These are phyloP conservation scores for Eulemur coronatus DNA, from an alignment of 2,797 vertebrate species.

Conservation along the genomic window DNA sequence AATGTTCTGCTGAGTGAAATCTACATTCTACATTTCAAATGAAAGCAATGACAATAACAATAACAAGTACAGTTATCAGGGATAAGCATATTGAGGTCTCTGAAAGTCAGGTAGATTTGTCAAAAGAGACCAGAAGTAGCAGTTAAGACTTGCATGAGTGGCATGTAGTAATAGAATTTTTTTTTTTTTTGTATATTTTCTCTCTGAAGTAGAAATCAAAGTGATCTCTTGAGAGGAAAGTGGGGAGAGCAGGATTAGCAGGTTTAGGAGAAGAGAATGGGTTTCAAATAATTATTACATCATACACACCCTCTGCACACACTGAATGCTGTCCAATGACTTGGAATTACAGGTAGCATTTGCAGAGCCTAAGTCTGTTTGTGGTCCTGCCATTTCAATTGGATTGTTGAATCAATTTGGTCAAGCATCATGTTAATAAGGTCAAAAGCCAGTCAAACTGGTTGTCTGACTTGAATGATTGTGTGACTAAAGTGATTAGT, in stretches of 20 bases:
- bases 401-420: slow-evolving; percentile 27
- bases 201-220: neutral
- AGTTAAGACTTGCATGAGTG: neutral
- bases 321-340: neutral
- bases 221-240: neutral
- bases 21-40: neutral
- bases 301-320: neutral
- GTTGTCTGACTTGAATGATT: slow-evolving; percentile 11
- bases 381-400: neutral
- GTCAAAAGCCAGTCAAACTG: slow-evolving; percentile 9
- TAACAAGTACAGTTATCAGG: neutral
- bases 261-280: neutral
- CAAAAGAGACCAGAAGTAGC: neutral
- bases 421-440: slow-evolving; percentile 57
- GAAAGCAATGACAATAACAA: neutral
- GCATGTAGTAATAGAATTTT: neutral
- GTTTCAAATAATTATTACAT: neutral
- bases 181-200: neutral
- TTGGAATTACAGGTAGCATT: slow-evolving; percentile 18
- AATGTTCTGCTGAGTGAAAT: neutral
- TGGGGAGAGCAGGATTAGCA: neutral
- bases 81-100: neutral
- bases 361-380: slow-evolving; percentile 4
- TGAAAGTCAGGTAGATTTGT: neutral
- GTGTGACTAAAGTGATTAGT: neutral